Evolutionary conservation across 2,797 vertebrate species (phyloP).

Genomic region (Enteromius radiatus): DNA sequence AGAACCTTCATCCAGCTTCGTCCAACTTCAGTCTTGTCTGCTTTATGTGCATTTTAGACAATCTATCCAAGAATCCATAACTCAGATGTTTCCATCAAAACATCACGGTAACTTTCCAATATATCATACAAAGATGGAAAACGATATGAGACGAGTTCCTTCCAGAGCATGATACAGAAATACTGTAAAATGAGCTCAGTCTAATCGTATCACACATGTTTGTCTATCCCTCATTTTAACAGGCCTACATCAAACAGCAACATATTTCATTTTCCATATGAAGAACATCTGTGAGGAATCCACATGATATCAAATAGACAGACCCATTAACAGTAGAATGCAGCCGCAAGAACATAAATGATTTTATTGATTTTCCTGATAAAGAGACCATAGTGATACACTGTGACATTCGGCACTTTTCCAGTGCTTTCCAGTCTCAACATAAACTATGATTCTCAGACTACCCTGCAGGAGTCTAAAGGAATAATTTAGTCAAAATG

Average conservation of each 20-base stretch:
- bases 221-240: neutral
- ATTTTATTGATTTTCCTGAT: neutral
- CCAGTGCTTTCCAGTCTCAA: neutral
- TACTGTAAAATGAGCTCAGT: neutral
- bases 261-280: neutral
- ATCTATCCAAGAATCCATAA: neutral
- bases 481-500: neutral
- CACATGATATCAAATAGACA: neutral
- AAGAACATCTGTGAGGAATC: neutral
- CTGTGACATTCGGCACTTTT: neutral
- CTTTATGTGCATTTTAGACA: constrained; percentile 8
- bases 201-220: neutral
- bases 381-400: neutral
- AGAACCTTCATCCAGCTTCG: neutral
- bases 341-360: neutral
- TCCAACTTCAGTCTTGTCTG: neutral
- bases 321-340: neutral
- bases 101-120: neutral
- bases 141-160: neutral
- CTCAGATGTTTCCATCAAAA: neutral
- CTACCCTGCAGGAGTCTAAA: neutral
- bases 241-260: neutral
- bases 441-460: neutral
- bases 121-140: neutral
- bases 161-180: neutral